These are phyloP conservation scores for Aethes cnicana DNA, from an alignment of 2,888 invertebrate genomes.

Conservation along the genomic window DNA sequence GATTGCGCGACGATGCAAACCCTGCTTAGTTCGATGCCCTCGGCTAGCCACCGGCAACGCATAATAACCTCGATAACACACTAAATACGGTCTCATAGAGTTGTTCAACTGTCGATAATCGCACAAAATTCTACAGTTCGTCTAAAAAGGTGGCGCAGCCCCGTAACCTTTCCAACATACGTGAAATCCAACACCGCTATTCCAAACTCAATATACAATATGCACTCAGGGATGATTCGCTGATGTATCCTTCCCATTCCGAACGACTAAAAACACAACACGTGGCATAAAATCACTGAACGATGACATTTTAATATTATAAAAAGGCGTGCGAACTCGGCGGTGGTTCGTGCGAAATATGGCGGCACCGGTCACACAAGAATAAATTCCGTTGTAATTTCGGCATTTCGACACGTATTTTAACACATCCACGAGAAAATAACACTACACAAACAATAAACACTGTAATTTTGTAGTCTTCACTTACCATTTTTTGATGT, in stretches of 20 bases:
- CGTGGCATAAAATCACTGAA: slow-evolving; percentile 81
- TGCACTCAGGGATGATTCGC: slow-evolving; percentile 41
- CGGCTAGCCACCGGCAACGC: slow-evolving; percentile 37
- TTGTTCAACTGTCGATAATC: slow-evolving; percentile 32
- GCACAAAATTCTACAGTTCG: slow-evolving; percentile 37
- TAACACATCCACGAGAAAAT: slow-evolving; percentile 45
- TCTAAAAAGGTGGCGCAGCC: slow-evolving; percentile 76
- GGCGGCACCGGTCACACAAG: slow-evolving; percentile 77
- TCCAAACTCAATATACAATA: slow-evolving; percentile 39
- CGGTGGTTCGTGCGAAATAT: slow-evolving; percentile 77
- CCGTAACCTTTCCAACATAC: slow-evolving; percentile 68
- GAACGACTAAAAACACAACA: slow-evolving; percentile 63
- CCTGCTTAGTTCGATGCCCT: slow-evolving; percentile 73
- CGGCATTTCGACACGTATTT: slow-evolving; percentile 45
- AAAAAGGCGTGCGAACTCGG: slow-evolving; percentile 78
- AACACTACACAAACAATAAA: slow-evolving; percentile 57
- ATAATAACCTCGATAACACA: slow-evolving; percentile 29
- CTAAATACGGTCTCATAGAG: slow-evolving; percentile 37
- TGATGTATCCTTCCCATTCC: slow-evolving; percentile 37
- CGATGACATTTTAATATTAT: slow-evolving; percentile 73
- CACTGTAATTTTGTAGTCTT: slow-evolving; percentile 69
- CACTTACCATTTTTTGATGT: slow-evolving; percentile 82
- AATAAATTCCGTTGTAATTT: slow-evolving; percentile 57
- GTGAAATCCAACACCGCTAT: slow-evolving; percentile 78
- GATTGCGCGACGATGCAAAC: slow-evolving; percentile 76